phyloP scores from a whole-genome alignment of 1,140 invertebrate genomes.

The Nephila pilipes region DNA sequence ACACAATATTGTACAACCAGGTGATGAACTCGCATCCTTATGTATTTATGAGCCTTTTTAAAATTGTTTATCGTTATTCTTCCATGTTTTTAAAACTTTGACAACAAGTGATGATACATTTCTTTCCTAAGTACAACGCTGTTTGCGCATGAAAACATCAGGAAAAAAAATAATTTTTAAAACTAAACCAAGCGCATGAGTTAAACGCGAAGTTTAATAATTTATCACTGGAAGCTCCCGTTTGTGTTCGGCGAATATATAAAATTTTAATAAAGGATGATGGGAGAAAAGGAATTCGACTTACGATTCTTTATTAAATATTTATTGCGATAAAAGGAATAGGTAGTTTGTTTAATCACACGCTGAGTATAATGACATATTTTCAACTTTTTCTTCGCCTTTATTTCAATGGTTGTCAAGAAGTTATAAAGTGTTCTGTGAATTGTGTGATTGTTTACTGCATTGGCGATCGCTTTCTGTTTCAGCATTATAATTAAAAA shows the following conservation, averaged over 20 bases:
- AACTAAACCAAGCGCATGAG: neutral
- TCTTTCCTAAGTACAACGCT: neutral
- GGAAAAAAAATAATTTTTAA: neutral
- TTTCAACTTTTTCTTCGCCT: too few species aligned
- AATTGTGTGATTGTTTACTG: too few species aligned
- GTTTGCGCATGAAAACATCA: neutral
- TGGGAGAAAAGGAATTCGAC: neutral
- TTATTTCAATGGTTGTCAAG: too few species aligned
- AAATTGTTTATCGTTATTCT: conserved; percentile 19
- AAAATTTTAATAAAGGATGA: conserved; percentile 23
- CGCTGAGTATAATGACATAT: too few species aligned
- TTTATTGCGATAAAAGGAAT: neutral
- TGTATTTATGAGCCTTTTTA: neutral
- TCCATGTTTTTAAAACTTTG: conserved; percentile 8
- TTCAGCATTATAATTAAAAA: too few species aligned
- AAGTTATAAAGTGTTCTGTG: too few species aligned
- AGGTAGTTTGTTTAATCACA: neutral
- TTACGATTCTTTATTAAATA: neutral
- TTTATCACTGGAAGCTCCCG: neutral
- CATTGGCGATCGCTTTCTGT: too few species aligned
- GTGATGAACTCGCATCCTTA: neutral
- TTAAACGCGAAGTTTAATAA: neutral
- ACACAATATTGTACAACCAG: neutral
- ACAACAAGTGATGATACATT: neutral
- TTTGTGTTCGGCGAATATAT: neutral